Conservation (phyloP, 2,888 invertebrate genomes). For the Xylocampa areola region DNA sequence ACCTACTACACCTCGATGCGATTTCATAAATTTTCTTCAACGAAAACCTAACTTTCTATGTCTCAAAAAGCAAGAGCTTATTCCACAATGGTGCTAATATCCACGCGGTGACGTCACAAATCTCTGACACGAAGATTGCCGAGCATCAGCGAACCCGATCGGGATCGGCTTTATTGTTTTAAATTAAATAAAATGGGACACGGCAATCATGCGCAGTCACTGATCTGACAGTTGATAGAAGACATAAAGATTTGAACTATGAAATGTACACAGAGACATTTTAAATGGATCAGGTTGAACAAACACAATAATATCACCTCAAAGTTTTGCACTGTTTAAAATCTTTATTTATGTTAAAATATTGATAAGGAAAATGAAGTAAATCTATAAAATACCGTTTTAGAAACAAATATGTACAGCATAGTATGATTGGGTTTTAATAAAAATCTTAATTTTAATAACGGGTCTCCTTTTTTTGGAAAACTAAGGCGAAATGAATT, state of each 20-base stretch:
- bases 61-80: slow-evolving; percentile 5
- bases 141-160: slow-evolving; percentile 44
- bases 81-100: slow-evolving; percentile 27
- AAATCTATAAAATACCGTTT: too few relatives aligned
- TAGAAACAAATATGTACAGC: too few relatives aligned
- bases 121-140: slow-evolving; percentile 53
- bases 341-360: neutral
- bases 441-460: too few relatives aligned
- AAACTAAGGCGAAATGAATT: too few relatives aligned
- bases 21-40: neutral
- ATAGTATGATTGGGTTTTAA: too few relatives aligned
- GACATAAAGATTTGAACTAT: slow-evolving; percentile 2
- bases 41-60: neutral
- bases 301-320: too few relatives aligned
- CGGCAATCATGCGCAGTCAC: slow-evolving; percentile 32
- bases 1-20: neutral
- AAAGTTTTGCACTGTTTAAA: too few relatives aligned
- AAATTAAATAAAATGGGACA: slow-evolving; percentile 67
- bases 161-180: slow-evolving; percentile 65
- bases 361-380: too few relatives aligned
- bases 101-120: slow-evolving; percentile 40
- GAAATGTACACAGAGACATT: too few relatives aligned
- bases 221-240: slow-evolving; percentile 10
- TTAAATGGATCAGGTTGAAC: too few relatives aligned
- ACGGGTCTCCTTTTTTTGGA: too few relatives aligned